These are phyloP conservation scores for Drosophila tanythrix DNA, from an alignment of 2,888 invertebrate species.

Conservation along the genomic window DNA sequence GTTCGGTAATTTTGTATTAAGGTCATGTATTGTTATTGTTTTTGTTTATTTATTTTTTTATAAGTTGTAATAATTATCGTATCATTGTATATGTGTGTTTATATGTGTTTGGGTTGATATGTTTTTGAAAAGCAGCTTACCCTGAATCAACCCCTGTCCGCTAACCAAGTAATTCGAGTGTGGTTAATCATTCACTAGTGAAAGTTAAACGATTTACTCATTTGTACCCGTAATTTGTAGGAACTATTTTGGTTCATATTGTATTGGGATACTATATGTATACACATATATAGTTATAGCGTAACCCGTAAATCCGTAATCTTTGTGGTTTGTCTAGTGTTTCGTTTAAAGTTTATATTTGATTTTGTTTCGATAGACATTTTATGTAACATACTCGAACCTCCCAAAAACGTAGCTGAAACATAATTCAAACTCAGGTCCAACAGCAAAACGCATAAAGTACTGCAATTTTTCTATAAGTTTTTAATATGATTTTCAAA, in stretches of 20 bases:
- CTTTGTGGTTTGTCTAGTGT: constrained; percentile 51
- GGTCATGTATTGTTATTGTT: constrained; percentile 59
- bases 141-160: constrained; percentile 36
- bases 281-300: constrained; percentile 19
- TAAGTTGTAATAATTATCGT: constrained; percentile 29
- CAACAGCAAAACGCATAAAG: constrained; percentile 70
- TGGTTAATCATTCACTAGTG: constrained; percentile 16
- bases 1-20: constrained; percentile 70
- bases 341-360: constrained; percentile 31
- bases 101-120: constrained; percentile 34
- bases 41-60: constrained; percentile 10
- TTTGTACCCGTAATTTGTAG: constrained; percentile 59
- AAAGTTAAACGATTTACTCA: constrained; percentile 30
- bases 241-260: constrained; percentile 49
- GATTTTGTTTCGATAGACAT: constrained; percentile 23
- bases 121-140: constrained; percentile 10
- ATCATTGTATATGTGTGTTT: constrained; percentile 45
- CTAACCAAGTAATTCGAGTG: constrained; percentile 30
- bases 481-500: constrained; percentile 25
- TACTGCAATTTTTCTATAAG: constrained; percentile 52
- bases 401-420: constrained; percentile 13
- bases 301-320: constrained; percentile 36
- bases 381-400: constrained; percentile 46
- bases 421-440: constrained; percentile 12
- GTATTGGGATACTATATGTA: constrained; percentile 37